A percentile compares a stretch with the other conserved stretches of the same genome.
Evolutionary conservation across 2,797 vertebrate species (phyloP).

Genomic region (Anabacerthia variegaticeps): DNA sequence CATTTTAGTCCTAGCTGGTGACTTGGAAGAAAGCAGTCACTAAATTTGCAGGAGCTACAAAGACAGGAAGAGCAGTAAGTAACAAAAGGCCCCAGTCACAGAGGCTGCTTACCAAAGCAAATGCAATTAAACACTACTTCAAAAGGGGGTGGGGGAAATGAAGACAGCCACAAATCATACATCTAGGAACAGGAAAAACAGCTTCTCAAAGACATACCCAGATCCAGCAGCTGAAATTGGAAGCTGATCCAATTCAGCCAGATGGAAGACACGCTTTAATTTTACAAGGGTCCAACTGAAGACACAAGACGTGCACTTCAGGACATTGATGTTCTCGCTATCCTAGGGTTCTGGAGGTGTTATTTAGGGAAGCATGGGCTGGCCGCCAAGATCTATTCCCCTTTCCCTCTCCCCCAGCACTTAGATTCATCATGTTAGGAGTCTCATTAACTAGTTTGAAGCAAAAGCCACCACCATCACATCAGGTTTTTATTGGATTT

Average conservation of each 20-base stretch:
- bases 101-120: slow-evolving; percentile 11
- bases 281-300: neutral
- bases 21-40: neutral
- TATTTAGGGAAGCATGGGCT: neutral
- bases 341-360: neutral
- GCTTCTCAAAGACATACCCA: neutral
- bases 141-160: neutral
- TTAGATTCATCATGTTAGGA: neutral
- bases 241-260: neutral
- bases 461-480: neutral
- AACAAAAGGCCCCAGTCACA: slow-evolving; percentile 7
- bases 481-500: slow-evolving; percentile 46
- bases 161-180: neutral
- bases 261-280: neutral
- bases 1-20: neutral
- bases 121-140: neutral
- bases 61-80: slow-evolving; percentile 7
- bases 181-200: neutral
- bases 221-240: neutral
- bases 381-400: neutral
- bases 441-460: slow-evolving; percentile 37
- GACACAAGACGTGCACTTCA: neutral
- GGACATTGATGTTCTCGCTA: accelerated
- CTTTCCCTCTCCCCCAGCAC: neutral
- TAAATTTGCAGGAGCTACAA: neutral